Percentiles rank a stretch among this genome's conserved stretches.
Conservation (phyloP, 2,113 vertebrate genomes). For the Paraplagusia blochii region DNA sequence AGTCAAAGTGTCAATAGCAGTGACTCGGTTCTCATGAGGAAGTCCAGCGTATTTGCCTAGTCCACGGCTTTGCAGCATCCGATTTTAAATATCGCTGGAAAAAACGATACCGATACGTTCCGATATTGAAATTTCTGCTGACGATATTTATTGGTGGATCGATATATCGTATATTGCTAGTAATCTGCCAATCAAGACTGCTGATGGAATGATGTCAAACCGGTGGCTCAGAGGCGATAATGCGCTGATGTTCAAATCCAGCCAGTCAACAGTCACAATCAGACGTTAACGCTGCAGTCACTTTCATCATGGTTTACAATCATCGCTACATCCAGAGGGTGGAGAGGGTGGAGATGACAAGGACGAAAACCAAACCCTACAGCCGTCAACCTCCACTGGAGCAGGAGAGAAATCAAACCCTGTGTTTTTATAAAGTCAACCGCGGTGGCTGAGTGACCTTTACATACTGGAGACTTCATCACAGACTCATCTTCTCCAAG, state of each 20-base stretch:
- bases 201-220: slow-evolving; percentile 4
- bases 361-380: too few relatives aligned
- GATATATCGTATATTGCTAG: too few relatives aligned
- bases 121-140: too few relatives aligned
- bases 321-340: neutral
- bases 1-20: too few relatives aligned
- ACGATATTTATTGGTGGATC: too few relatives aligned
- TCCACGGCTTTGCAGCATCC: too few relatives aligned
- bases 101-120: too few relatives aligned
- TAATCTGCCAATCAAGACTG: too few relatives aligned
- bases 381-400: neutral
- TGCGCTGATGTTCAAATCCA: slow-evolving; percentile 10
- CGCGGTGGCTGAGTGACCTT: neutral
- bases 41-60: too few relatives aligned
- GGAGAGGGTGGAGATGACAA: too few relatives aligned
- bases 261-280: slow-evolving; percentile 11
- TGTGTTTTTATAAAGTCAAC: neutral
- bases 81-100: too few relatives aligned
- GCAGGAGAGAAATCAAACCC: neutral
- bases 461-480: neutral
- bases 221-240: neutral
- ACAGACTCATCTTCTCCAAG: neutral
- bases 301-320: slow-evolving; percentile 33
- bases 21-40: too few relatives aligned
- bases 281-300: slow-evolving; percentile 20